These are phyloP conservation scores for Poeciliopsis presidionis DNA, from an alignment of 2,797 vertebrate species.

Conservation along the genomic window DNA sequence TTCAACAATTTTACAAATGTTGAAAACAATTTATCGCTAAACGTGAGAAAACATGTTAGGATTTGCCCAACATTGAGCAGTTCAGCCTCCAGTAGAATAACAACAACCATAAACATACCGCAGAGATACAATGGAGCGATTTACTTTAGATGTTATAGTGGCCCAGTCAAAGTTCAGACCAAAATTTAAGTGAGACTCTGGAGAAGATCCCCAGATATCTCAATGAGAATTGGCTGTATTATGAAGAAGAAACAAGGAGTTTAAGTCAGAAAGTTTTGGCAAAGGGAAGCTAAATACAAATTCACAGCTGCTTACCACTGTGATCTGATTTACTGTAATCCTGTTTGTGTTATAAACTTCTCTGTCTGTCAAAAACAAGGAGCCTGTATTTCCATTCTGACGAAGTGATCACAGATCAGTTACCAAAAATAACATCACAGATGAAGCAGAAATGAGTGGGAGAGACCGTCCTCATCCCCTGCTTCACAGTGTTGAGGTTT, in stretches of 20 bases:
- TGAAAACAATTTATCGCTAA: not conserved
- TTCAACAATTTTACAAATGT: not conserved
- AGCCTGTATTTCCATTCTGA: slow-evolving; percentile 47
- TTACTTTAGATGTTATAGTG: not conserved
- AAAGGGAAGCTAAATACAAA: not conserved
- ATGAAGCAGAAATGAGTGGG: slow-evolving; percentile 45
- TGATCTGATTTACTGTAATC: not conserved
- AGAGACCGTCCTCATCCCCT: slow-evolving; percentile 34
- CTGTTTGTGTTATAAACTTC: not conserved
- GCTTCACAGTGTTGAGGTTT: slow-evolving; percentile 66
- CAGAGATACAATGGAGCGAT: not conserved
- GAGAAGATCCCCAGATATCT: not conserved
- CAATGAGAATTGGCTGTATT: not conserved
- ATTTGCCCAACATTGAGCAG: not conserved
- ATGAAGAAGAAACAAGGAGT: not conserved
- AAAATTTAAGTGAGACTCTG: not conserved
- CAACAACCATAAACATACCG: not conserved
- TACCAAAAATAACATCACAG: slow-evolving; percentile 33
- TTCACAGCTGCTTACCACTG: not conserved
- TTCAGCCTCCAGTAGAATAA: not conserved
- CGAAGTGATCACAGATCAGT: slow-evolving; percentile 29
- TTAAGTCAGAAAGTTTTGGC: not conserved
- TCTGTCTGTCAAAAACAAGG: slow-evolving; percentile 2
- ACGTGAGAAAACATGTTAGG: not conserved
- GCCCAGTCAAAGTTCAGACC: not conserved